A percentile compares a stretch with the other conserved stretches of the same genome.
Conservation (phyloP, 1,140 invertebrate species). For the Coptotermes formosanus region DNA sequence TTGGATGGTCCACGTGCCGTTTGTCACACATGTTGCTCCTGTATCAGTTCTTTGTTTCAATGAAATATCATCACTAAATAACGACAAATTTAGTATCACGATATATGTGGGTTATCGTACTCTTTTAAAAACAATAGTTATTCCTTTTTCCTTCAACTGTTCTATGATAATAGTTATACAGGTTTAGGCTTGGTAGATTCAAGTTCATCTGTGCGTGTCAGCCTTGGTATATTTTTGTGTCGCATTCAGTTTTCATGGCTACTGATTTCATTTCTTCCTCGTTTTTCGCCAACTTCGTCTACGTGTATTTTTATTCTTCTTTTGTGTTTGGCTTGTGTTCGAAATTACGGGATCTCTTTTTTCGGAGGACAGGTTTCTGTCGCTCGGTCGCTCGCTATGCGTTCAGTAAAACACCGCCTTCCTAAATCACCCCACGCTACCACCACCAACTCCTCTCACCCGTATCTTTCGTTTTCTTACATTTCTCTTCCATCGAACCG, state of each 20-base stretch:
- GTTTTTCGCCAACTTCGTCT: background rate
- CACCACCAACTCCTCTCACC: background rate
- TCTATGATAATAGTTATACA: background rate
- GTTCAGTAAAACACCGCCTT: conserved; percentile 19
- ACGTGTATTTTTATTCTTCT: background rate
- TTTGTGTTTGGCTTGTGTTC: background rate
- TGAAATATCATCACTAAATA: background rate
- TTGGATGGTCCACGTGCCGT: too few relatives aligned
- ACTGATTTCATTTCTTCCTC: background rate
- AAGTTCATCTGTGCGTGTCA: background rate
- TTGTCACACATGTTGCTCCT: too few relatives aligned
- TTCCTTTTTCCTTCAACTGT: background rate
- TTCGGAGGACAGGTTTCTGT: background rate
- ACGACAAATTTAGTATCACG: background rate
- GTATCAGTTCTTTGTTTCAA: background rate
- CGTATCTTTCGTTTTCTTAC: background rate
- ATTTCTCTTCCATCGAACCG: background rate
- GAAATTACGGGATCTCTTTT: background rate
- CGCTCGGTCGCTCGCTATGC: background rate
- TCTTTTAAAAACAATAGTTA: background rate
- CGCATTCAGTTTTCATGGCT: background rate
- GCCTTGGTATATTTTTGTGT: background rate
- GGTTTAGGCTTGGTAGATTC: background rate
- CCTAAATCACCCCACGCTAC: conserved; percentile 18
- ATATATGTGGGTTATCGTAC: background rate